These are phyloP conservation scores for Capitella teleta DNA, from an alignment of 1,140 invertebrate genomes.

Conservation along the genomic window DNA sequence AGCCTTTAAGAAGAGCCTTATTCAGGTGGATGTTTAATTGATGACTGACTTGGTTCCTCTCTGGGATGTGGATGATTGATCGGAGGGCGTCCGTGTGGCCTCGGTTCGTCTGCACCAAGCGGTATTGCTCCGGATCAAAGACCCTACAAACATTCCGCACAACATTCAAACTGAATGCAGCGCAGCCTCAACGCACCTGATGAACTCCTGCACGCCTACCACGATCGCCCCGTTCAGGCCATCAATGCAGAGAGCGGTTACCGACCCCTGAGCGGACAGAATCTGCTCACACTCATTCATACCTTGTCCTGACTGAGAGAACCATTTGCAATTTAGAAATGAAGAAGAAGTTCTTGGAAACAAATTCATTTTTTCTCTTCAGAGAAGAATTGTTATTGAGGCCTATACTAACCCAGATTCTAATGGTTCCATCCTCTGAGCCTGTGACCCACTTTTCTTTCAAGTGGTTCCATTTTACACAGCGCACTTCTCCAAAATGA, in stretches of 20 bases:
- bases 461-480: conserved; percentile 32
- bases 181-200: conserved; percentile 28
- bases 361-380: too few species aligned
- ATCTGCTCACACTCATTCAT: conserved; percentile 37
- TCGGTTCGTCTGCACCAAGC: conserved; percentile 36
- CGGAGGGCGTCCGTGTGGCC: conserved; percentile 37
- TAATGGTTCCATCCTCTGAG: conserved; percentile 37
- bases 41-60: conserved; percentile 31
- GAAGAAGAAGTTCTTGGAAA: too few species aligned
- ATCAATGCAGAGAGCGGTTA: conserved; percentile 34
- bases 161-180: too few species aligned
- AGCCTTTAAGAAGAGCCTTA: neutral
- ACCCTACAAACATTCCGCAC: conserved; percentile 27
- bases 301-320: conserved; percentile 25
- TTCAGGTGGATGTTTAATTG: neutral
- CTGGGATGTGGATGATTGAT: conserved; percentile 36
- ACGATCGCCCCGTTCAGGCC: conserved; percentile 33
- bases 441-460: conserved; percentile 36
- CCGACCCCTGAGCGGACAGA: conserved; percentile 23
- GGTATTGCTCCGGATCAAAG: conserved; percentile 34
- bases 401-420: conserved; percentile 43
- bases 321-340: too few species aligned
- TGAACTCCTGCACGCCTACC: conserved; percentile 29
- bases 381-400: too few species aligned
- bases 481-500: conserved; percentile 35